phyloP scores from a whole-genome alignment of 2,113 vertebrate species.

The Osmerus mordax region DNA sequence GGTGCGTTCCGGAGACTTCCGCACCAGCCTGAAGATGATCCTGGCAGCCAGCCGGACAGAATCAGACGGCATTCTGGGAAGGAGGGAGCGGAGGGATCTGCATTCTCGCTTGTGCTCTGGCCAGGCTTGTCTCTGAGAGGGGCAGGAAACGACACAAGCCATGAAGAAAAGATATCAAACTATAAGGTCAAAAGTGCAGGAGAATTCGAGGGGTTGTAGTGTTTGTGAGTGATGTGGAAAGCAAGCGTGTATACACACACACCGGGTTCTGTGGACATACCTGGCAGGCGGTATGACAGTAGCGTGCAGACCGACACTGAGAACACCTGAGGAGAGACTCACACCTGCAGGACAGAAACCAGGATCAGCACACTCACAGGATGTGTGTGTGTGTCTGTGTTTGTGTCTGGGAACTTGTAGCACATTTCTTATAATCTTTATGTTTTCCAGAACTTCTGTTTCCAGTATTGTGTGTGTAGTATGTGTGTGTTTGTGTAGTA shows the following conservation, averaged over 20 bases:
- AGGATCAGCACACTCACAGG: not conserved
- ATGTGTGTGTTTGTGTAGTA: too few relatives aligned
- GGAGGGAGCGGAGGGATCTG: constrained; percentile 76
- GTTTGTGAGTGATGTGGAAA: too few relatives aligned
- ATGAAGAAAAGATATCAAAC: not conserved
- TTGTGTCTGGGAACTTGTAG: too few relatives aligned
- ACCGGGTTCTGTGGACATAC: constrained; percentile 64
- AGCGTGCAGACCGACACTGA: constrained; percentile 86
- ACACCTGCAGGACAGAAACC: constrained; percentile 60
- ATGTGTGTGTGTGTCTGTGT: too few relatives aligned
- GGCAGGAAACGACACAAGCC: too few relatives aligned
- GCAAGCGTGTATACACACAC: not conserved
- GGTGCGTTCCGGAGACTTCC: constrained; percentile 38
- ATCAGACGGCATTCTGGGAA: constrained; percentile 85
- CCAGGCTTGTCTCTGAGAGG: constrained; percentile 86
- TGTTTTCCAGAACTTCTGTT: too few relatives aligned
- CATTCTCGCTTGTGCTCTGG: constrained; percentile 86
- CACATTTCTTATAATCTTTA: too few relatives aligned
- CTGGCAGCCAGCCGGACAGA: constrained; percentile 86
- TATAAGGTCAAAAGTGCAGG: too few relatives aligned
- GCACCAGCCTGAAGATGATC: constrained; percentile 86
- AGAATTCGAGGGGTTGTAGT: too few relatives aligned
- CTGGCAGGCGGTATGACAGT: constrained; percentile 87
- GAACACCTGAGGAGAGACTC: constrained; percentile 84
- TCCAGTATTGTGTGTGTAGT: too few relatives aligned